Conservation (phyloP, 2,797 vertebrate species). For the Melopsittacus undulatus region DNA sequence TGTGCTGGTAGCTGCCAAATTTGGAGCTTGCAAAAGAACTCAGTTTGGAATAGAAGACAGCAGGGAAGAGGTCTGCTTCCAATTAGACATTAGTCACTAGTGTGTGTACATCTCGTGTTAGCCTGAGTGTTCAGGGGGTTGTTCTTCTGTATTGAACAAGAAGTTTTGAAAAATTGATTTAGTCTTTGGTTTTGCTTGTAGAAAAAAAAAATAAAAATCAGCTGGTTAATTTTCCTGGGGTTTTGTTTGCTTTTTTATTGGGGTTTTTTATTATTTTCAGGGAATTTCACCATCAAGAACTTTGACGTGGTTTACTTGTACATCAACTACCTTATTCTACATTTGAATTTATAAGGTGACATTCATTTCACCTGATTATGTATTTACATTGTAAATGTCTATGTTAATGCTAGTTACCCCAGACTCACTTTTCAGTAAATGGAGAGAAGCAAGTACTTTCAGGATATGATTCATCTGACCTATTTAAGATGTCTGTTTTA, state of each 20-base stretch:
- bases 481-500: conserved; percentile 1
- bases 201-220: background rate
- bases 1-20: background rate
- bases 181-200: background rate
- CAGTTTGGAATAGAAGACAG: background rate
- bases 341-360: background rate
- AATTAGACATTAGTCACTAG: background rate
- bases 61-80: background rate
- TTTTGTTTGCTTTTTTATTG: background rate
- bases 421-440: background rate
- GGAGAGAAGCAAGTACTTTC: background rate
- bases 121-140: background rate
- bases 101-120: background rate
- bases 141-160: background rate
- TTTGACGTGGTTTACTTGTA: background rate
- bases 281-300: background rate
- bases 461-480: conserved; percentile 10
- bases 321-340: background rate
- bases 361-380: background rate
- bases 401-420: background rate
- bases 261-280: background rate
- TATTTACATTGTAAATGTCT: background rate
- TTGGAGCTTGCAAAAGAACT: background rate
- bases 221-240: background rate
- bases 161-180: background rate